These are phyloP conservation scores for Muscina levida DNA, from an alignment of 2,888 invertebrate genomes.

Conservation along the genomic window DNA sequence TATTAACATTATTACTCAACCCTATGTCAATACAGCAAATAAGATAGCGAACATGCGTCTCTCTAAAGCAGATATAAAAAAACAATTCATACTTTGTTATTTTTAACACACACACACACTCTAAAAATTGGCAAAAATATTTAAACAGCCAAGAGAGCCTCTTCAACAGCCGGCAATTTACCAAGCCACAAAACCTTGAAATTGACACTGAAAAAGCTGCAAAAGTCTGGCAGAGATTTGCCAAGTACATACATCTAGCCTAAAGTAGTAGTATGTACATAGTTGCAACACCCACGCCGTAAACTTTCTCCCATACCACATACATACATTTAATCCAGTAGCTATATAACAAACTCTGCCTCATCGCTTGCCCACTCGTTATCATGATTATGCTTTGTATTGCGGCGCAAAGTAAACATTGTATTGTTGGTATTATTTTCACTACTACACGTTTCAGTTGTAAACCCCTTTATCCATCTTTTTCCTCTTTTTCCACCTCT, in stretches of 20 bases:
- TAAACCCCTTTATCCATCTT: background rate
- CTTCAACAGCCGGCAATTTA: too few relatives aligned
- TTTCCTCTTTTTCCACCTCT: slow-evolving; percentile 31
- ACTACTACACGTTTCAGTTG: background rate
- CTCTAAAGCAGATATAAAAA: background rate
- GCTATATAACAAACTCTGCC: background rate
- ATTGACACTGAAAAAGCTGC: too few relatives aligned
- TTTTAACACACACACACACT: background rate
- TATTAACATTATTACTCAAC: slow-evolving; percentile 10
- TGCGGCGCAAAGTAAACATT: background rate
- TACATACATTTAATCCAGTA: background rate
- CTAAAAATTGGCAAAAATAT: slow-evolving; percentile 18
- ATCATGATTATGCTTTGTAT: background rate
- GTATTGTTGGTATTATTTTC: too few relatives aligned
- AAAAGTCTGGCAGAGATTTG: too few relatives aligned
- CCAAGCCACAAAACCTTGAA: too few relatives aligned
- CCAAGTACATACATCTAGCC: too few relatives aligned
- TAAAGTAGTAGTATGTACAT: too few relatives aligned
- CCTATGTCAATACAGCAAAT: slow-evolving; percentile 13
- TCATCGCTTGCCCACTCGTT: background rate
- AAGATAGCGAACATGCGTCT: slow-evolving; percentile 1
- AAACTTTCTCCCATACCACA: background rate
- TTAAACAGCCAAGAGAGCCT: background rate
- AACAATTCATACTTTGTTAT: background rate
- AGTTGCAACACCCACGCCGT: too few relatives aligned